Evolutionary conservation across 2,888 invertebrate species (phyloP).

Genomic region (Chrysomela aeneicollis): DNA sequence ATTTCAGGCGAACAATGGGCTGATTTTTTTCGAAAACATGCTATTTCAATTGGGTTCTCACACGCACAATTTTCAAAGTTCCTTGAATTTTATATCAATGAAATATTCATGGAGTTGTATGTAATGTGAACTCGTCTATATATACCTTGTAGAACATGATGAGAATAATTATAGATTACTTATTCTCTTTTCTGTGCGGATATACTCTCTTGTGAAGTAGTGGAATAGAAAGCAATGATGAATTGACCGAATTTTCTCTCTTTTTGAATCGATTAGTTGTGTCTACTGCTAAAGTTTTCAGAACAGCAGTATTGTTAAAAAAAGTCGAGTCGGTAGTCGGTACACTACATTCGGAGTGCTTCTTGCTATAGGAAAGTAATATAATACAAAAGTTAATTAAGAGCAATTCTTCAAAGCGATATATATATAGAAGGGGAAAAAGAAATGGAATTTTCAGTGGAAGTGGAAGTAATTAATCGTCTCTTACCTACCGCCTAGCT

Average conservation of each 20-base stretch:
- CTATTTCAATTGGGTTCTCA: no score
- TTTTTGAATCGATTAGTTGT: slow-evolving; percentile 31
- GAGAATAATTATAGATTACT: no score
- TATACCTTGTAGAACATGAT: no score
- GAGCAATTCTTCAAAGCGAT: slow-evolving; percentile 33
- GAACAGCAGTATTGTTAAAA: slow-evolving; percentile 25
- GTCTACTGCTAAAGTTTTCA: slow-evolving; percentile 32
- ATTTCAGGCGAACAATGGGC: no score
- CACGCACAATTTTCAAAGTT: no score
- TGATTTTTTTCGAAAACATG: no score
- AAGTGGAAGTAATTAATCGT: slow-evolving; percentile 37
- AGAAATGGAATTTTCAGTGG: slow-evolving; percentile 28
- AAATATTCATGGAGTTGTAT: no score
- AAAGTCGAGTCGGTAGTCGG: slow-evolving; percentile 32
- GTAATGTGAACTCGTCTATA: no score
- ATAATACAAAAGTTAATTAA: slow-evolving; percentile 39
- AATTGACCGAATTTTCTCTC: slow-evolving; percentile 31
- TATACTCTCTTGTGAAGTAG: background rate
- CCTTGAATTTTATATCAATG: no score
- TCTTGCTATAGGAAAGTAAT: slow-evolving; percentile 29
- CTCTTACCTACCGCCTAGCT: slow-evolving; percentile 16
- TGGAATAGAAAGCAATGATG: slow-evolving; percentile 22
- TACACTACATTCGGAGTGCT: slow-evolving; percentile 30
- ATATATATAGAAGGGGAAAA: slow-evolving; percentile 29
- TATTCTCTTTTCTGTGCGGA: no score